Evolutionary conservation across 64 coral and sea anemone genomes (phyloP).

Genomic region (Cladopsammia gracilis): DNA sequence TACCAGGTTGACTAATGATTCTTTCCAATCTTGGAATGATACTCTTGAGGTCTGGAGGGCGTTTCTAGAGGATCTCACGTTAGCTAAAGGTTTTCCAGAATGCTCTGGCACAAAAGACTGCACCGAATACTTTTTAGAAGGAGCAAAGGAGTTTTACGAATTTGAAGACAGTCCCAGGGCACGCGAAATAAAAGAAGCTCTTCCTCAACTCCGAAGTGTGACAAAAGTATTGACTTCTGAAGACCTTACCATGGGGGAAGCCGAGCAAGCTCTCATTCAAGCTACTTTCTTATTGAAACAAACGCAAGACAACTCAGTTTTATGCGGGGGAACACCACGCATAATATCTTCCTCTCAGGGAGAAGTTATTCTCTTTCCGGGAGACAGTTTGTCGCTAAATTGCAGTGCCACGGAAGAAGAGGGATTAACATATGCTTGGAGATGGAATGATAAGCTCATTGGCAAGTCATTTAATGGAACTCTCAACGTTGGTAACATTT

Average conservation of each 20-base stretch:
- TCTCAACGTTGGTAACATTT: neutral
- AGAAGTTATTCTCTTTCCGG: neutral
- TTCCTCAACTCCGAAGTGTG: neutral
- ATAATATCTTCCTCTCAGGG: neutral
- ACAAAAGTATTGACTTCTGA: neutral
- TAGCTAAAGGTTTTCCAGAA: neutral
- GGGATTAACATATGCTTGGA: conserved; percentile 24
- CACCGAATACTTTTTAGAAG: conserved; percentile 1
- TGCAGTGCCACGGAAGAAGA: conserved; percentile 13
- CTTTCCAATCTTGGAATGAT: conserved; percentile 51
- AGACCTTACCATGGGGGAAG: neutral
- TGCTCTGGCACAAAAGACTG: conserved; percentile 37
- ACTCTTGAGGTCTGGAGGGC: conserved; percentile 39
- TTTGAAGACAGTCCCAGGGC: conserved; percentile 7
- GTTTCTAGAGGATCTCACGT: conserved; percentile 23
- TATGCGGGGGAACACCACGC: conserved; percentile 22
- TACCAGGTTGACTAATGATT: neutral
- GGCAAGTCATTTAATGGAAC: conserved; percentile 5
- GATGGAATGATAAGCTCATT: neutral
- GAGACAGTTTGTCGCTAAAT: conserved; percentile 6
- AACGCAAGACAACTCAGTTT: conserved; percentile 1
- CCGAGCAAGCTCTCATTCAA: neutral
- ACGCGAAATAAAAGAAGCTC: neutral
- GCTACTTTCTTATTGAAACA: neutral
- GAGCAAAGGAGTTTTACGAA: conserved; percentile 31